A percentile compares a stretch with the other conserved stretches of the same genome.
phyloP scores from a whole-genome alignment of 1,140 invertebrate genomes.

The Sycobia sp. region DNA sequence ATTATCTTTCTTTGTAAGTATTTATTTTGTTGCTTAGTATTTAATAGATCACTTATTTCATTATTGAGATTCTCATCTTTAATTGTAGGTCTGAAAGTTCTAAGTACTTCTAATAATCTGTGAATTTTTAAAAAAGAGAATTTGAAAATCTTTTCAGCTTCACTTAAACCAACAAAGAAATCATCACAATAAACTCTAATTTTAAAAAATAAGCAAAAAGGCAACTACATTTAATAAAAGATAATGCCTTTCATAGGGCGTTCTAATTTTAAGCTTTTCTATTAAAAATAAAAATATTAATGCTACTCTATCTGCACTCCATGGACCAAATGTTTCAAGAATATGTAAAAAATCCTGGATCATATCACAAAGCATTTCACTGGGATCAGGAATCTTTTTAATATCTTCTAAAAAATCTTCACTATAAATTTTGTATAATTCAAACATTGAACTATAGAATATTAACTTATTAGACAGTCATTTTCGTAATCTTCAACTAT shows the following conservation, averaged over 20 bases:
- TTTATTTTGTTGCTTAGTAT: slow-evolving; percentile 34
- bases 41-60: slow-evolving; percentile 32
- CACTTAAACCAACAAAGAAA: slow-evolving; percentile 71
- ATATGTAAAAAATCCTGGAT: slow-evolving; percentile 69
- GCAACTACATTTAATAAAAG: slow-evolving; percentile 81
- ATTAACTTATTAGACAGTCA: too few species aligned
- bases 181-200: slow-evolving; percentile 74
- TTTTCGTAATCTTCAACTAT: too few species aligned
- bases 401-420: slow-evolving; percentile 76
- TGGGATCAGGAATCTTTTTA: slow-evolving; percentile 74
- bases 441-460: too few species aligned
- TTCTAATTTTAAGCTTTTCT: slow-evolving; percentile 89
- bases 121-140: slow-evolving; percentile 83
- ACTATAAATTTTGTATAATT: slow-evolving; percentile 77
- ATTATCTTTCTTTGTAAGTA: neutral
- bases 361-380: slow-evolving; percentile 68
- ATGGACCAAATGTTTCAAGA: slow-evolving; percentile 73
- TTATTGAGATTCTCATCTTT: slow-evolving; percentile 17
- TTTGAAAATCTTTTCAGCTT: slow-evolving; percentile 74
- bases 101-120: slow-evolving; percentile 76
- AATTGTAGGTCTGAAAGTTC: slow-evolving; percentile 64
- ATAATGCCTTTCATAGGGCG: slow-evolving; percentile 87
- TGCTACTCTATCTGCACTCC: slow-evolving; percentile 85
- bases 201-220: slow-evolving; percentile 80
- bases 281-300: slow-evolving; percentile 80